phyloP scores from a whole-genome alignment of 2,888 invertebrate genomes.

The Andricus curvator region DNA sequence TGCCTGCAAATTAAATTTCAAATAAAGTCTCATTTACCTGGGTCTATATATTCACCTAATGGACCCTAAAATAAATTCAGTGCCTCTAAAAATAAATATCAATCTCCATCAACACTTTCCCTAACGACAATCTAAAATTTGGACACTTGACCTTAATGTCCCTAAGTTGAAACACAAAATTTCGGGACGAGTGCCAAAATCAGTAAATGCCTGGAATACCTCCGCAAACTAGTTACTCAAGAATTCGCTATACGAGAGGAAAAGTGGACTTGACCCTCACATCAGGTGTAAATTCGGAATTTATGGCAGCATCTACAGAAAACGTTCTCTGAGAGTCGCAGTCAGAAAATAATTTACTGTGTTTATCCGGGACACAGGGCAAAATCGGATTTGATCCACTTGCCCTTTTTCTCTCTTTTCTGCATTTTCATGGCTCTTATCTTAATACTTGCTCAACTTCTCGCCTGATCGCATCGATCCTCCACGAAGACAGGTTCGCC shows the following conservation, averaged over 20 bases:
- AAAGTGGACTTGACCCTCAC: conserved; percentile 17
- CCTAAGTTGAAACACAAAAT: neutral
- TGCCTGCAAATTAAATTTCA: too few relatives aligned
- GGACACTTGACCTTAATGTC: neutral
- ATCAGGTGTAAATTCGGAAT: neutral
- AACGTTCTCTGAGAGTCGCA: too few relatives aligned
- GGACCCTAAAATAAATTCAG: neutral
- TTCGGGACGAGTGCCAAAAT: neutral
- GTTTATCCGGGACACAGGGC: neutral
- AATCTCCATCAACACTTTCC: neutral
- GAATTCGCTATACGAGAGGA: neutral
- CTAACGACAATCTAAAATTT: neutral
- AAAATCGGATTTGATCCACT: neutral
- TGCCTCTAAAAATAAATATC: neutral
- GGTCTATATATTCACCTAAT: neutral
- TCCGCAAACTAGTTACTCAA: neutral
- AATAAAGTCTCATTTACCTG: too few relatives aligned
- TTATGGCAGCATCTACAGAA: neutral
- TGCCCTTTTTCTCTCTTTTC: conserved; percentile 18
- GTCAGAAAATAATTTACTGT: too few relatives aligned
- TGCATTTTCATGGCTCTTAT: conserved; percentile 34
- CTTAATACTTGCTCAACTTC: conserved; percentile 39
- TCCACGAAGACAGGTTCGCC: conserved; percentile 36
- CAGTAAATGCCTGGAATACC: conserved; percentile 2
- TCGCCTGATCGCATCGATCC: conserved; percentile 40